Percentiles rank a stretch among this genome's conserved stretches.
Conservation (phyloP, 2,888 invertebrate genomes). For the Megaustenia siamemsis region DNA sequence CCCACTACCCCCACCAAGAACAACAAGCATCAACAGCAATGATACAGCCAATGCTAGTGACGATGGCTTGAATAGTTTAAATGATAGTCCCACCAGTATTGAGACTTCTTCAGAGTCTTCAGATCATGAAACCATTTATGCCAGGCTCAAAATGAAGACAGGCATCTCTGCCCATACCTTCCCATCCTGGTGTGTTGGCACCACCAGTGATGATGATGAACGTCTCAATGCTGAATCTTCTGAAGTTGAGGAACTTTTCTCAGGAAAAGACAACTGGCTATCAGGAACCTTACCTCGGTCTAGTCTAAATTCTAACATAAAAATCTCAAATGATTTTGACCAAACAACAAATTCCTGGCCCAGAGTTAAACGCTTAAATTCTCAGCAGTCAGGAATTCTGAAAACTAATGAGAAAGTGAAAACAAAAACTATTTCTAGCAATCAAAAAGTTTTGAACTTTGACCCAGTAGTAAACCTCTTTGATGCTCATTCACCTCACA, state of each 20-base stretch:
- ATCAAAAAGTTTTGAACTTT: slow-evolving; percentile 72
- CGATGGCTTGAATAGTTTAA: slow-evolving; percentile 26
- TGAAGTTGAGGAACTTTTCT: slow-evolving; percentile 41
- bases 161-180: slow-evolving; percentile 69
- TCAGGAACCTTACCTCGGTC: slow-evolving; percentile 55
- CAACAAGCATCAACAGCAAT: slow-evolving; percentile 54
- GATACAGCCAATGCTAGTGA: neutral
- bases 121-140: slow-evolving; percentile 73
- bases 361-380: slow-evolving; percentile 60
- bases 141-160: slow-evolving; percentile 73
- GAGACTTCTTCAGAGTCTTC: slow-evolving; percentile 68
- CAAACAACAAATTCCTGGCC: slow-evolving; percentile 71
- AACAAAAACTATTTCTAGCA: slow-evolving; percentile 47
- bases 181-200: slow-evolving; percentile 71
- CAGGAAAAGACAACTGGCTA: slow-evolving; percentile 51
- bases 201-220: slow-evolving; percentile 63
- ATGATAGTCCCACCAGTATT: slow-evolving; percentile 45
- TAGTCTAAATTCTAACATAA: slow-evolving; percentile 36
- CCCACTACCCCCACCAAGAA: slow-evolving; percentile 62
- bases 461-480: slow-evolving; percentile 73
- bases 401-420: slow-evolving; percentile 67
- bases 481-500: slow-evolving; percentile 63
- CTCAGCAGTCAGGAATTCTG: slow-evolving; percentile 66
- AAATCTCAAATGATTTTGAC: slow-evolving; percentile 47
- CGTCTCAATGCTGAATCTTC: slow-evolving; percentile 49